Evolutionary conservation across 2,888 invertebrate genomes (phyloP).

Genomic region (Digitonthophagus gazella): DNA sequence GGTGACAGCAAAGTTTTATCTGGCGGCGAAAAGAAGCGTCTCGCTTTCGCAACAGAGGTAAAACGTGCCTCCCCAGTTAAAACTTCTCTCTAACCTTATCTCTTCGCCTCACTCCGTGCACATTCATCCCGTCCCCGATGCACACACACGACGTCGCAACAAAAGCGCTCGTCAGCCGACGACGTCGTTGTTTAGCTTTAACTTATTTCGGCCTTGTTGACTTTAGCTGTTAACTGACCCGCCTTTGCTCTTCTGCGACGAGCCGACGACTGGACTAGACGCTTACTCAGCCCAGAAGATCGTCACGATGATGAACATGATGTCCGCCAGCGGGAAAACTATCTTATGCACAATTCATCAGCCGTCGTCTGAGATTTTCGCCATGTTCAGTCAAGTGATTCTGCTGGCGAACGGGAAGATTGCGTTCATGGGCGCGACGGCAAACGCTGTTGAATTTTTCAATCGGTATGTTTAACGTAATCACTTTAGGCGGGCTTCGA

Average conservation of each 20-base stretch:
- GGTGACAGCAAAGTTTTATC: constrained; percentile 80
- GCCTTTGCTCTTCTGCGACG: constrained; percentile 89
- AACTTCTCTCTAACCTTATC: background rate
- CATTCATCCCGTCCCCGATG: background rate
- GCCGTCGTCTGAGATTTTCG: constrained; percentile 84
- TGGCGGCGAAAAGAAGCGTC: constrained; percentile 89
- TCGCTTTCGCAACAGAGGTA: constrained; percentile 92
- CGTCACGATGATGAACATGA: constrained; percentile 65
- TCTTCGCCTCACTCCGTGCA: background rate
- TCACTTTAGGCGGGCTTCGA: background rate
- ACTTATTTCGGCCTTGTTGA: background rate
- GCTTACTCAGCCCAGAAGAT: constrained; percentile 89
- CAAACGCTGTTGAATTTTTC: constrained; percentile 66
- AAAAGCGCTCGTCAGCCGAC: background rate
- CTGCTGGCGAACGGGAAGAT: constrained; percentile 84
- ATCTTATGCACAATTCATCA: constrained; percentile 94
- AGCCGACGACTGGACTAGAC: constrained; percentile 92
- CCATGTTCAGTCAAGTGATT: constrained; percentile 76
- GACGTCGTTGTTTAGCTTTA: background rate
- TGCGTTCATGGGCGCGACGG: constrained; percentile 75
- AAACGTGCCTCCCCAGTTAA: background rate
- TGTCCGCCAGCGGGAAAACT: constrained; percentile 76
- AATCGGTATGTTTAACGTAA: constrained; percentile 54
- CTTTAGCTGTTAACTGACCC: constrained; percentile 82
- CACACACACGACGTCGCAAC: too few species aligned